phyloP scores from a whole-genome alignment of 1,140 invertebrate species.

The Drosophila tani region DNA sequence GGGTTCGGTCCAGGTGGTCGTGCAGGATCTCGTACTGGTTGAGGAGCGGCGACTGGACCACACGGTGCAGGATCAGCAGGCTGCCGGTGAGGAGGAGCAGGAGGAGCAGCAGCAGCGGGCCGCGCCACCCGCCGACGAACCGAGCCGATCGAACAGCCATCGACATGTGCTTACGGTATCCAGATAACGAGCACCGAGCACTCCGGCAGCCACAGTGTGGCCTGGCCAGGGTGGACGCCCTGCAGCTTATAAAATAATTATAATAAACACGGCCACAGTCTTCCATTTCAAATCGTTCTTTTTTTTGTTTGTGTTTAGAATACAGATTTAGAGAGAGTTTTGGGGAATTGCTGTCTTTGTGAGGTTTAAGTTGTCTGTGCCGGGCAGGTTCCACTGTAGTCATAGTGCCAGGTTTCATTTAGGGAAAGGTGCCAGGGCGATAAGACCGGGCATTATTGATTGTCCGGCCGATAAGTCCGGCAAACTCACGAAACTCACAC shows the following conservation, averaged over 20 bases:
- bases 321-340: too few species aligned
- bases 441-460: constrained; percentile 57
- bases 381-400: constrained; percentile 4
- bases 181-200: constrained; percentile 12
- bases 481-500: constrained; percentile 20
- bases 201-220: neutral
- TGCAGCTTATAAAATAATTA: too few species aligned
- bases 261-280: neutral
- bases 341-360: too few species aligned
- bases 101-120: constrained; percentile 17
- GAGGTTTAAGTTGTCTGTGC: neutral
- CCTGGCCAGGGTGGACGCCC: neutral
- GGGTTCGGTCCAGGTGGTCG: constrained; percentile 29
- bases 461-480: constrained; percentile 42
- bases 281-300: too few species aligned
- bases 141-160: constrained; percentile 53
- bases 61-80: constrained; percentile 35
- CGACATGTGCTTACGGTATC: constrained; percentile 36
- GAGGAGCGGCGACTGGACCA: constrained; percentile 55
- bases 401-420: neutral
- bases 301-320: too few species aligned
- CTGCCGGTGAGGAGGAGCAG: constrained; percentile 25
- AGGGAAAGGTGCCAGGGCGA: constrained; percentile 32
- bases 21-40: constrained; percentile 71
- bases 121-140: constrained; percentile 19